Evolutionary conservation across 2,888 invertebrate genomes (phyloP).

Genomic region (Cancer borealis): DNA sequence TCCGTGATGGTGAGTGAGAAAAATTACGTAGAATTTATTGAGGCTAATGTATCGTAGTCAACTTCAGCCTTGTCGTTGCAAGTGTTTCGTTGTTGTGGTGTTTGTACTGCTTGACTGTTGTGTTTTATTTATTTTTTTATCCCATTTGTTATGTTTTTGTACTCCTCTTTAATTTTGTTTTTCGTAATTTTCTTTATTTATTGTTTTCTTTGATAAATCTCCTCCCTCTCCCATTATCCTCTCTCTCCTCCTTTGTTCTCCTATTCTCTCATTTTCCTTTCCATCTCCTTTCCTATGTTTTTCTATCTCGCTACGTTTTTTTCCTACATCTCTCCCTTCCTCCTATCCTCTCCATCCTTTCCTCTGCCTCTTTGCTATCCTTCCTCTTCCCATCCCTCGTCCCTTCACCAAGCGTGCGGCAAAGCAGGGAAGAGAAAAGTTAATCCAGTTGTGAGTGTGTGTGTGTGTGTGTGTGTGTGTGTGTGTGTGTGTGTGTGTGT

Average conservation of each 20-base stretch:
- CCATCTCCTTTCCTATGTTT: background rate
- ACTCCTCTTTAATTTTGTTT: background rate
- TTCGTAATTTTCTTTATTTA: background rate
- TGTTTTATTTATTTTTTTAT: no score
- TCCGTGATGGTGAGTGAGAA: background rate
- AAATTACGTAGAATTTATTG: background rate
- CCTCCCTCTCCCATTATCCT: background rate
- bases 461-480: background rate
- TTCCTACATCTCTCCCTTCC: background rate
- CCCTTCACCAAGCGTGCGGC: background rate
- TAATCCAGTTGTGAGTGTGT: slow-evolving; percentile 22
- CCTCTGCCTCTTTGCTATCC: background rate
- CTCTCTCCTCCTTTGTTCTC: background rate
- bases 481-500: slow-evolving; percentile 7
- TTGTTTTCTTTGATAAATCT: background rate
- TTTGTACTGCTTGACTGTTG: no score
- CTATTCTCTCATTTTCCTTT: background rate
- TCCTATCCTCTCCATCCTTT: background rate
- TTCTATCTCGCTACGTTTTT: background rate
- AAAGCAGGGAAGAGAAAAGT: background rate
- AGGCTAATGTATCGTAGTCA: background rate
- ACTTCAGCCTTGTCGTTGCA: background rate
- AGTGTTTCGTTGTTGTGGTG: no score
- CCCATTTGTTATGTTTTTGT: background rate
- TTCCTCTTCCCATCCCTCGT: background rate